Percentiles rank a stretch among this genome's conserved stretches.
Conservation (phyloP, 2,797 vertebrate genomes). For the Phrynocephalus guinanensis region DNA sequence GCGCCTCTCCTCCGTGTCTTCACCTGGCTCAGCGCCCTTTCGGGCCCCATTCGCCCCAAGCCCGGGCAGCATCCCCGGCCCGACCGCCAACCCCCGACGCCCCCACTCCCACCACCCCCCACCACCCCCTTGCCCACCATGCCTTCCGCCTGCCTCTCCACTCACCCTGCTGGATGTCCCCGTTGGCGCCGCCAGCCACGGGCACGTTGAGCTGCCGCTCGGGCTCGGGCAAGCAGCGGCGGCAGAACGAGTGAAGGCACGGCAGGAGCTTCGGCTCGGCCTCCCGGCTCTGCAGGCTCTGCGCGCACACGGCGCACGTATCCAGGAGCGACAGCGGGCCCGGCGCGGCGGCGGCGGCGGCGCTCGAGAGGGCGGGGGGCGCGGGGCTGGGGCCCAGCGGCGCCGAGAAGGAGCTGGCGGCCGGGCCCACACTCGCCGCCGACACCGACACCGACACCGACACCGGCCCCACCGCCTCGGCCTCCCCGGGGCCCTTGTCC, state of each 20-base stretch:
- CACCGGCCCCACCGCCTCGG: conserved; percentile 64
- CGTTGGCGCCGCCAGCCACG: conserved; percentile 90
- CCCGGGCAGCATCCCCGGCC: neutral
- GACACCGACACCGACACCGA: conserved; percentile 35
- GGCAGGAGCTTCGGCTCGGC: conserved; percentile 97
- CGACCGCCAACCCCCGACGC: neutral
- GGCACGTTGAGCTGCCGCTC: conserved; percentile 93
- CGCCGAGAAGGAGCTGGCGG: conserved; percentile 75
- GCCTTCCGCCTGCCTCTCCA: too few species aligned
- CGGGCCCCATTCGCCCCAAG: neutral
- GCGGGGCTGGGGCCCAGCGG: conserved; percentile 66
- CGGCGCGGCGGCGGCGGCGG: conserved; percentile 55
- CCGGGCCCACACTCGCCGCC: conserved; percentile 60
- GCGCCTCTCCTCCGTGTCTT: neutral
- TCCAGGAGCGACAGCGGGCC: conserved; percentile 90
- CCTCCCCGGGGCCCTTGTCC: conserved; percentile 77
- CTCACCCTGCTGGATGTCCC: conserved; percentile 94
- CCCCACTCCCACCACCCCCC: too few species aligned
- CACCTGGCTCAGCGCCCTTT: neutral
- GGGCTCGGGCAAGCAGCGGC: conserved; percentile 93
- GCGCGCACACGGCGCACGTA: conserved; percentile 96
- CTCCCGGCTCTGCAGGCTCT: conserved; percentile 93
- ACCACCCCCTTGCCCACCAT: too few species aligned
- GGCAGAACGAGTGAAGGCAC: conserved; percentile 96
- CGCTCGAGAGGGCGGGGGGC: conserved; percentile 70